These are phyloP conservation scores for Akabosia matsudoensis DNA, from an alignment of 1,140 invertebrate genomes.

Conservation along the genomic window DNA sequence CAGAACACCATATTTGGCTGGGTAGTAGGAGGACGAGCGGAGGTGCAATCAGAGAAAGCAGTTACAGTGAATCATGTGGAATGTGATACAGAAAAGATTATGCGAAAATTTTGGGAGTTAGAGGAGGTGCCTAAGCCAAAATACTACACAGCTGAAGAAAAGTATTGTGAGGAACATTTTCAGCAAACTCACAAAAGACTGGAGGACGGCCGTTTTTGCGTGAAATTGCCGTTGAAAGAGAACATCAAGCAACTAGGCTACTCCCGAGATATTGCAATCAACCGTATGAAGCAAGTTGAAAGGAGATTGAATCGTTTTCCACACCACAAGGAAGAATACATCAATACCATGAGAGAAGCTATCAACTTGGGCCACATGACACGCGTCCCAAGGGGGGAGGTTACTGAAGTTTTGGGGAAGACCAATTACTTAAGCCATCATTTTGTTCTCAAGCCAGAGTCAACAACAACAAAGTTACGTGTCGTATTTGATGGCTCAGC, in stretches of 20 bases:
- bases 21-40: background rate
- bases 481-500: constrained; percentile 46
- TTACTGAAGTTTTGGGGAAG: constrained; percentile 18
- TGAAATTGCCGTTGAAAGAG: constrained; percentile 46
- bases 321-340: constrained; percentile 43
- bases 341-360: constrained; percentile 48
- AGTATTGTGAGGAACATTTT: constrained; percentile 46
- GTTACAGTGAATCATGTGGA: background rate
- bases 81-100: background rate
- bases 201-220: constrained; percentile 42
- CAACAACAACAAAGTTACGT: constrained; percentile 39
- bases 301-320: constrained; percentile 37
- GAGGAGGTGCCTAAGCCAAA: constrained; percentile 40
- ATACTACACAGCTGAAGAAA: constrained; percentile 37
- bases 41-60: background rate
- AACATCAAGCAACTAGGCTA: constrained; percentile 26
- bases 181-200: constrained; percentile 33
- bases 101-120: constrained; percentile 48
- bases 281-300: constrained; percentile 45
- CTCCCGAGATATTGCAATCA: constrained; percentile 38
- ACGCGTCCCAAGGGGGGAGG: constrained; percentile 31
- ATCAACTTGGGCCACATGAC: constrained; percentile 46
- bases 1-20: background rate
- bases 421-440: constrained; percentile 45
- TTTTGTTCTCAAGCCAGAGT: constrained; percentile 32